Evolutionary conservation across 2,113 vertebrate genomes (phyloP).

Genomic region (Tylochromis polylepis): DNA sequence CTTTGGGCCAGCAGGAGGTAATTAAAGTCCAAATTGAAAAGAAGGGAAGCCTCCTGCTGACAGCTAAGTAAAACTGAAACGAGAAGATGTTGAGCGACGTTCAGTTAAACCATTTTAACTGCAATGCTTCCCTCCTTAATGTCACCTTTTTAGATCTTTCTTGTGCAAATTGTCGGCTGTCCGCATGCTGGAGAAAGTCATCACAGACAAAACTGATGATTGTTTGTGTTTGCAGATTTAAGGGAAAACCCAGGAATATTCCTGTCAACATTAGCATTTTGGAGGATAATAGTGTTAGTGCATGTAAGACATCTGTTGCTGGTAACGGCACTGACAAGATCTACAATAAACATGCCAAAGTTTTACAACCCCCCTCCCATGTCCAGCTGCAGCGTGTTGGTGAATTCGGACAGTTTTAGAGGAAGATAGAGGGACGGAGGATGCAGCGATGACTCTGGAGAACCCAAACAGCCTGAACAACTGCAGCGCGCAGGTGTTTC

Average conservation of each 20-base stretch:
- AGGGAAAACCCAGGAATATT: background rate
- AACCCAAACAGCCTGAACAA: slow-evolving; percentile 18
- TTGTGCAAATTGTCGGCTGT: background rate
- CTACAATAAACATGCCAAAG: slow-evolving; percentile 65
- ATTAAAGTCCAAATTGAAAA: background rate
- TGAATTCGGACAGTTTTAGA: slow-evolving; percentile 10
- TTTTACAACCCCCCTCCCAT: slow-evolving; percentile 48
- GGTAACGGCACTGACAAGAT: slow-evolving; percentile 46
- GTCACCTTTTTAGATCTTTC: background rate
- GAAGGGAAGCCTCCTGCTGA: background rate
- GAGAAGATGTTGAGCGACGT: background rate
- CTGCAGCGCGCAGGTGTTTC: slow-evolving; percentile 59
- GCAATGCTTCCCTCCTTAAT: background rate
- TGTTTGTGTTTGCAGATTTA: slow-evolving; percentile 18
- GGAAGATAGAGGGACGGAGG: slow-evolving; percentile 27
- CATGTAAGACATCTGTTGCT: slow-evolving; percentile 58
- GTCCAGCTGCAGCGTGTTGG: slow-evolving; percentile 60
- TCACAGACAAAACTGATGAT: background rate
- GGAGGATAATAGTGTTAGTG: slow-evolving; percentile 29
- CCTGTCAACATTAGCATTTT: background rate
- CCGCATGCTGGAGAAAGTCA: background rate
- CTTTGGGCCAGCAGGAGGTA: background rate
- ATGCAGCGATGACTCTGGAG: slow-evolving; percentile 33
- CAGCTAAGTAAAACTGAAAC: background rate
- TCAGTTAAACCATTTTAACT: background rate